Evolutionary conservation across 2,113 vertebrate genomes (phyloP), one percentile per base, ranked within the genome.

Genomic region (Cathartes aura): DNA sequence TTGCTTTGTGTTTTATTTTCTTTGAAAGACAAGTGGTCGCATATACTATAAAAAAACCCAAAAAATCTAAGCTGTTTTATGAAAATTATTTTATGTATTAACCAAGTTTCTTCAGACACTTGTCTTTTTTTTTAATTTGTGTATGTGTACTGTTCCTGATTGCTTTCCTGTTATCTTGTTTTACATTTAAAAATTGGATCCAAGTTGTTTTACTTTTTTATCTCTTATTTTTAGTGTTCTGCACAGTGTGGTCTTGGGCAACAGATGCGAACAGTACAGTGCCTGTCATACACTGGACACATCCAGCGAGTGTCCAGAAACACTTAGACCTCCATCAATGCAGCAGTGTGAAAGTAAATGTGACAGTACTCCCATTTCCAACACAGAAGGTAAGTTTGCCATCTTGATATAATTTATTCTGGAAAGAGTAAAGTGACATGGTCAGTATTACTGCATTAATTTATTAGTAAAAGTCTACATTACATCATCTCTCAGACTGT

Each of bases 271-370:
- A 98, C 98, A 9, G 99, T 99, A 42, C 99, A 99, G 95, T 99
- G 99, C 97, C 98, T 99, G 60, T 99, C 99, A 29, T 99, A 99
- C 93, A 99, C 99, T 0, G 99, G 99, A 53, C 99, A 99, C 98
- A 17, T 99, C 99, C 27, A 98, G 73, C 12, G 99, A 99, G 48
- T 99, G 99, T 92, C 87, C 98, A 34, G 99, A 99, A 94, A 93
- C 98, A 68, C 97, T 98, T 73, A 98, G 99, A 29, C 99, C 99
- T 85, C 95, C 98, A 84, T 98, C 97, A 82, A 99, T 99, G 99
- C 99, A 99, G 96, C 99, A 99, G 97, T 99, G 99, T 89, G 99
- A 99, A 98, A 99, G 99, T 97, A 99, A 99, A 98, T 99, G 99
- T 96, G 99, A 99, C 72, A 98, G 98, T 96, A 98, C 98, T 40